Evolutionary conservation across 2,888 invertebrate species (phyloP), one percentile per base, ranked within the genome.

Genomic region (Nebria salina): DNA sequence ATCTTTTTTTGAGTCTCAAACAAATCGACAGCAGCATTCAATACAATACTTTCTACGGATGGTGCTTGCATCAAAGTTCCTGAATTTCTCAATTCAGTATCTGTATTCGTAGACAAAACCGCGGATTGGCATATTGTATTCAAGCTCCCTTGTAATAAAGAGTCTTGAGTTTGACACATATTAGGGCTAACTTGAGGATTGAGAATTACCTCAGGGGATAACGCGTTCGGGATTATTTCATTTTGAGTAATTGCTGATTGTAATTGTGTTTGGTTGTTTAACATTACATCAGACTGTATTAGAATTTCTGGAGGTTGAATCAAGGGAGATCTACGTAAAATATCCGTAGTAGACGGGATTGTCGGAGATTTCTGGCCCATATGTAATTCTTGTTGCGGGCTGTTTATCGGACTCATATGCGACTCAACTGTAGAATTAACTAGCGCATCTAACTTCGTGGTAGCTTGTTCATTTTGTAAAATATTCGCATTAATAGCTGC

Each of bases 1-100:
- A 91, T 85, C 91, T 93, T 85, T 91, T 89, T 92, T 90, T 91
- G 91, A 0, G 93, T 93, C 73, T 93, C 92, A 13, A 94, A 90
- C 84, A 93, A 92, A 88, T 94, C 94, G 0, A 93, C 94, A 0
- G 94, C 93, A 6, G 95, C 95, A 86, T 93, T 94, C 77, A 80
- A 70, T 6, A 80, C 80, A 70, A 80, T 80, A 41, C 80, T 80
- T 64, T 86, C 86, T 13, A 82, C 82, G 25, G 81, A 83, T 7
- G 82, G 72, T 0, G 86, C 75, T 76, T 83, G 82, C 6, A 76
- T 70, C 77, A 82, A 65, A 41, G 66, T 70, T 68, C 42, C 72
- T n/a, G 20, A 34, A 34, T 34, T 34, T 34, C 34, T 34, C 34
- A 34, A 34, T 34, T 34, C 34, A 34, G 41, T n/a, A 83, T 75